Conservation (phyloP, 2,113 vertebrate species). For the Apistogramma diplotaenia region DNA sequence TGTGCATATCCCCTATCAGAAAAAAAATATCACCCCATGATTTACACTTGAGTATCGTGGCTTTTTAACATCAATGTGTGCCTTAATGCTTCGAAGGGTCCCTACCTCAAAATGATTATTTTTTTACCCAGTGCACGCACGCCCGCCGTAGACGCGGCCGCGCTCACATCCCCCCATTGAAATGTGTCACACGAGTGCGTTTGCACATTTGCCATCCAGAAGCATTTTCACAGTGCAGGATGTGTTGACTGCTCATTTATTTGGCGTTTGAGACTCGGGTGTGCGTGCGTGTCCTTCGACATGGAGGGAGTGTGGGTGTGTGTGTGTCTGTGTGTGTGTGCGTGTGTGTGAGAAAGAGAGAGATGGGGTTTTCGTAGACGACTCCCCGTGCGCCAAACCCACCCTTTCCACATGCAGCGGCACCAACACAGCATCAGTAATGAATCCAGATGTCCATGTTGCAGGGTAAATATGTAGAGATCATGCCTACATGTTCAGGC, state of each 20-base stretch:
- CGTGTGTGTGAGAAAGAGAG: background rate
- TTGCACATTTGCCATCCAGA: slow-evolving; percentile 43
- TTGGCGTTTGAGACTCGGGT: slow-evolving; percentile 40
- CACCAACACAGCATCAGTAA: slow-evolving; percentile 66
- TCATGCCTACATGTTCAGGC: background rate
- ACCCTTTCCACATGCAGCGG: slow-evolving; percentile 64
- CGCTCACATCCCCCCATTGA: slow-evolving; percentile 37
- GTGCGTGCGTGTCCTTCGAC: background rate
- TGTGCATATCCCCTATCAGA: background rate
- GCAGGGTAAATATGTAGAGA: slow-evolving; percentile 29
- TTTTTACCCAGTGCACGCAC: slow-evolving; percentile 41
- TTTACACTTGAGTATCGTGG: slow-evolving; percentile 7
- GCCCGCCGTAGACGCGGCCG: slow-evolving; percentile 23
- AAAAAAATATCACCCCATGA: background rate
- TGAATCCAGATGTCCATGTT: slow-evolving; percentile 58
- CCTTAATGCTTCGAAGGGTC: slow-evolving; percentile 38
- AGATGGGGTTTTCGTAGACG: slow-evolving; percentile 41
- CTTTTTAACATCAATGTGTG: slow-evolving; percentile 42
- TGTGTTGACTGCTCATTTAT: slow-evolving; percentile 40
- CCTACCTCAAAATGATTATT: slow-evolving; percentile 21
- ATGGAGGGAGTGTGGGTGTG: background rate
- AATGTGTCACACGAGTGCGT: slow-evolving; percentile 70
- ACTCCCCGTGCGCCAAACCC: slow-evolving; percentile 64
- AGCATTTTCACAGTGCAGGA: slow-evolving; percentile 28
- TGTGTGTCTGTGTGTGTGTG: background rate